Evolutionary conservation across 2,797 vertebrate genomes (phyloP), one percentile per base, ranked within the genome.

Genomic region (Pipistrellus pipistrellus): DNA sequence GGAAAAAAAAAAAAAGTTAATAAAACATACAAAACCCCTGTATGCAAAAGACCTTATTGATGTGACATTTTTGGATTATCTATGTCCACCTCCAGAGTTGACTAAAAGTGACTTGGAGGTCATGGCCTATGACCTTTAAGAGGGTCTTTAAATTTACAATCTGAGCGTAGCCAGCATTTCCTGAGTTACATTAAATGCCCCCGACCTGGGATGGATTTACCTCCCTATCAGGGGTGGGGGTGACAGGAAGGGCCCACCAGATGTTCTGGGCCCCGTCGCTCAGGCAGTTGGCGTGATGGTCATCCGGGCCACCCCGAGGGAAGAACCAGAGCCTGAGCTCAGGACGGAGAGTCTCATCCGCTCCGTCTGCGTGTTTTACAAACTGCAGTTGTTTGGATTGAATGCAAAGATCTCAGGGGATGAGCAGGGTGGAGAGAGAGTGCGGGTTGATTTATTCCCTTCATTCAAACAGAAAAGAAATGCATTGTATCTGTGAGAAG

Each of bases 331-430:
- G 38, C 55, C 62, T 23, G 2, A 30, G 59, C 51, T 78, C 81
- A 48, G 73, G 21, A 4, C 18, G 66, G 46, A 68, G 30, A 73
- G 51, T 85, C 90, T 85, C 15, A 17, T 88, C 93, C 73, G 41
- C 9, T 66, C 82, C 38, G 72, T 82, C 81, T 80, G 71, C 15
- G 4, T 73, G 27, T 51, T 78, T 89, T 71, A 88, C 78, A 88
- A 90, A 85, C 66, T 85, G 82, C 66, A 20, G 0, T 90, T 85
- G 82, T 92, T 93, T 88, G 75, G 80, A 41, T 44, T 32, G 75
- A 95, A 94, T 72, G 66, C 75, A 86, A 10, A 80, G 57, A 71
- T 95, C 85, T 92, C 85, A 81, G 84, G 48, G 85, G 51, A 88
- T 80, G 72, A 85, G 35, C 73, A 83, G 41, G 20, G 41, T 80